Evolutionary conservation across 1,140 invertebrate genomes (phyloP).

Genomic region (Episyrphus balteatus): DNA sequence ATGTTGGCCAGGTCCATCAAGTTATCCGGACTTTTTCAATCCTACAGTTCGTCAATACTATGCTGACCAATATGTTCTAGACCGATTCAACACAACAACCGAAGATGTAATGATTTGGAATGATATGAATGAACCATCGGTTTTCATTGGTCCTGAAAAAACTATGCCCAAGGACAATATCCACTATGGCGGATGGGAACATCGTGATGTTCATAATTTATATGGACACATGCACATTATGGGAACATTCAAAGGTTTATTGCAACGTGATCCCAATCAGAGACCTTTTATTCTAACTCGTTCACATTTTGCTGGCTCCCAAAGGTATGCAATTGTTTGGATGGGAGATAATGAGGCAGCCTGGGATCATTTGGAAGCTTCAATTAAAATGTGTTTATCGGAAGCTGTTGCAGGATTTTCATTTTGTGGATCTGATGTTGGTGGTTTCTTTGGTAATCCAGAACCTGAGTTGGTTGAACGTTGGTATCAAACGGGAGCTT

Average conservation of each 20-base stretch:
- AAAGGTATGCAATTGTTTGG: slow-evolving; percentile 89
- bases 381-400: slow-evolving; percentile 90
- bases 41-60: slow-evolving; percentile 81
- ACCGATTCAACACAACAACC: slow-evolving; percentile 77
- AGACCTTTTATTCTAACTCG: slow-evolving; percentile 90
- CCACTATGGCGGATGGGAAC: slow-evolving; percentile 81
- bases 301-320: slow-evolving; percentile 83
- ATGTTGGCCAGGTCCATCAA: slow-evolving; percentile 67
- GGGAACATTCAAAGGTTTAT: slow-evolving; percentile 67
- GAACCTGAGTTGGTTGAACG: slow-evolving; percentile 79
- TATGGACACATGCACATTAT: slow-evolving; percentile 66
- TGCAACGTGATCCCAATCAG: slow-evolving; percentile 53
- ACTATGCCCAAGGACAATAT: slow-evolving; percentile 80
- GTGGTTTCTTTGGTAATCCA: slow-evolving; percentile 96
- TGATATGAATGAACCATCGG: slow-evolving; percentile 99
- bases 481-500: slow-evolving; percentile 81
- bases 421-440: slow-evolving; percentile 95
- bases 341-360: slow-evolving; percentile 96
- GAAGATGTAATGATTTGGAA: slow-evolving; percentile 93
- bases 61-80: slow-evolving; percentile 61
- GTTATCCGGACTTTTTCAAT: slow-evolving; percentile 90
- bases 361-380: slow-evolving; percentile 81
- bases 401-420: slow-evolving; percentile 80
- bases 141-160: slow-evolving; percentile 97
- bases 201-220: slow-evolving; percentile 92